These are phyloP conservation scores for Oegoconia quadripuncta DNA, from an alignment of 2,888 invertebrate genomes.

Conservation along the genomic window DNA sequence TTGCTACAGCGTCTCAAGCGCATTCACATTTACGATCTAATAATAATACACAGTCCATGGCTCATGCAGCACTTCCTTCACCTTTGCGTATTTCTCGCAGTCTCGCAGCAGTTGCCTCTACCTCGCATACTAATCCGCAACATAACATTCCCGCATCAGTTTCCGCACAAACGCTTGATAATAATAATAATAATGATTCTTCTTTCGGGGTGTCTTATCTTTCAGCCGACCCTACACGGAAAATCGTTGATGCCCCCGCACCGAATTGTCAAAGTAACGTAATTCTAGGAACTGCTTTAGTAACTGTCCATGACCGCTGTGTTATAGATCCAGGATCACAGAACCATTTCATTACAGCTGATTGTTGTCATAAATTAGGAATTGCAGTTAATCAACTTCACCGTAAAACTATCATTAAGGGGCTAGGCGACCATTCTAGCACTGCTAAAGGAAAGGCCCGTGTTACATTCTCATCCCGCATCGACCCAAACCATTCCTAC, in stretches of 20 bases:
- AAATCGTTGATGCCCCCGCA: too few species aligned
- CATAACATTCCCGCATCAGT: too few species aligned
- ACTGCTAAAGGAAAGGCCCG: neutral
- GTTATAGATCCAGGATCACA: conserved; percentile 3
- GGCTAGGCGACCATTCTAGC: neutral
- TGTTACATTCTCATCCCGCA: neutral
- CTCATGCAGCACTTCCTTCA: too few species aligned
- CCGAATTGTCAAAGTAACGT: neutral
- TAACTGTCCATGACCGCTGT: neutral
- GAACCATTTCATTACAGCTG: neutral
- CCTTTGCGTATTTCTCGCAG: too few species aligned
- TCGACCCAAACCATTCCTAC: neutral
- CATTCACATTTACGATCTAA: too few species aligned
- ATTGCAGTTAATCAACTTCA: neutral
- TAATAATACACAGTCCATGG: too few species aligned
- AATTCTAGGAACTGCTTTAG: neutral
- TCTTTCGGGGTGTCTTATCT: too few species aligned
- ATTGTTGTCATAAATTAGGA: neutral
- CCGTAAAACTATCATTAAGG: neutral
- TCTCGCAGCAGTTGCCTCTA: too few species aligned
- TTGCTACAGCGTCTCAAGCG: neutral
- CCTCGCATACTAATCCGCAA: neutral
- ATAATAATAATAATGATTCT: neutral
- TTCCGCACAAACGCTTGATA: too few species aligned
- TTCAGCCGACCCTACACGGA: too few species aligned